A percentile compares a stretch with the other conserved stretches of the same genome.
These are phyloP conservation scores for Camptogramma bilineatum DNA, from an alignment of 2,888 invertebrate genomes.

Conservation along the genomic window DNA sequence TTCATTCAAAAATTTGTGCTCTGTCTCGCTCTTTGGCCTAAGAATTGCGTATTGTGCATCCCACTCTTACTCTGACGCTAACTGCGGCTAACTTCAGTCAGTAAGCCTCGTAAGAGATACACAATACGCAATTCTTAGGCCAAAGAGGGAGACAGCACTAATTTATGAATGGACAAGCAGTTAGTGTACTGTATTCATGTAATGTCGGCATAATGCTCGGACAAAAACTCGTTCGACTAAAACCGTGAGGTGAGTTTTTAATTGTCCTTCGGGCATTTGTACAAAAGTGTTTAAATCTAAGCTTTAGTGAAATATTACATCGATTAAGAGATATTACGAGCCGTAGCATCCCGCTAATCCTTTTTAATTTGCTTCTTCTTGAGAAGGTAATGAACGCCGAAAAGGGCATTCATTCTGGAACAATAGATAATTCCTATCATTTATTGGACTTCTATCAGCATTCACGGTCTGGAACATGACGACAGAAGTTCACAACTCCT, in stretches of 20 bases:
- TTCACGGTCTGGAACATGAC: background rate
- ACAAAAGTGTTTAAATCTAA: slow-evolving; percentile 50
- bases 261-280: slow-evolving; percentile 46
- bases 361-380: slow-evolving; percentile 64
- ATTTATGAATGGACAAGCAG: too few species aligned
- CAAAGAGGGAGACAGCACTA: too few species aligned
- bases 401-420: slow-evolving; percentile 76
- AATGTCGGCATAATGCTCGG: too few species aligned
- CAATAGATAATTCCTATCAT: slow-evolving; percentile 44
- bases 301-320: slow-evolving; percentile 48
- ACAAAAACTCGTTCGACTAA: slow-evolving; percentile 46
- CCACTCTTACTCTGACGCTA: too few species aligned
- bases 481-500: background rate
- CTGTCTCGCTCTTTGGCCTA: too few species aligned
- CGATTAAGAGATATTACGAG: slow-evolving; percentile 36
- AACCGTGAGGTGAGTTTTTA: slow-evolving; percentile 42
- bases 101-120: too few species aligned
- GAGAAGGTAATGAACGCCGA: slow-evolving; percentile 74
- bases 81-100: too few species aligned
- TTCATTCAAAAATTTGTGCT: too few species aligned
- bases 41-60: too few species aligned
- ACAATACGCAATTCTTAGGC: too few species aligned
- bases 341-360: slow-evolving; percentile 52
- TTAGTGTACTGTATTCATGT: too few species aligned
- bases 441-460: slow-evolving; percentile 18